phyloP scores from a whole-genome alignment of 2,113 vertebrate genomes.

The Plectropomus leopardus region DNA sequence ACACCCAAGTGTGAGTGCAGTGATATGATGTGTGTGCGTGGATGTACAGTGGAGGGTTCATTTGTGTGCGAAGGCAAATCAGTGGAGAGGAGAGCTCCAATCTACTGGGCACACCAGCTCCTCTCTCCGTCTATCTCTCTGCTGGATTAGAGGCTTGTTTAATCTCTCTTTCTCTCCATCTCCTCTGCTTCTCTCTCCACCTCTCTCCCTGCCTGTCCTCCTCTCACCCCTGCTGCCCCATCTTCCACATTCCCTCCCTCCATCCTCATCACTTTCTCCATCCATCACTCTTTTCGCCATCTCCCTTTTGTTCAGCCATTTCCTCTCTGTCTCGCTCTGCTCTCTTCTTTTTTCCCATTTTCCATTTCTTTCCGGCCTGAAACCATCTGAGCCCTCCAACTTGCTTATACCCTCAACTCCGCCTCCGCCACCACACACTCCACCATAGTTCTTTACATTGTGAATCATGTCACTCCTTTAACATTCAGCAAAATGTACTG shows the following conservation, averaged over 20 bases:
- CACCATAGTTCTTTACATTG: slow-evolving; percentile 47
- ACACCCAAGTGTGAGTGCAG: slow-evolving; percentile 32
- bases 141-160: slow-evolving; percentile 77
- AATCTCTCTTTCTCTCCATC: slow-evolving; percentile 67
- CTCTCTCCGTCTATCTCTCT: slow-evolving; percentile 57
- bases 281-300: slow-evolving; percentile 60
- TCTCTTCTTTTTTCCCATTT: slow-evolving; percentile 43
- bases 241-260: slow-evolving; percentile 44
- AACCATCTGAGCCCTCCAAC: slow-evolving; percentile 46
- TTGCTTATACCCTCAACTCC: slow-evolving; percentile 11
- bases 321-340: slow-evolving; percentile 31
- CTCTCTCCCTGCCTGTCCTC: slow-evolving; percentile 52
- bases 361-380: slow-evolving; percentile 37
- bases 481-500: slow-evolving; percentile 47
- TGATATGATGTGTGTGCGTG: slow-evolving; percentile 21
- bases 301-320: slow-evolving; percentile 52
- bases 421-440: too few relatives aligned
- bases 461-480: slow-evolving; percentile 59
- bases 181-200: neutral
- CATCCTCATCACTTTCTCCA: slow-evolving; percentile 56
- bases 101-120: slow-evolving; percentile 65
- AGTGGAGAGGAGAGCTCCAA: slow-evolving; percentile 60
- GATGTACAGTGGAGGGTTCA: slow-evolving; percentile 42
- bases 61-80: slow-evolving; percentile 53
- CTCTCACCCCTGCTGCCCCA: slow-evolving; percentile 52